Percentiles rank a stretch among this genome's conserved stretches.
phyloP scores from a whole-genome alignment of 1,140 invertebrate species.

The Sarcophaga bullata region DNA sequence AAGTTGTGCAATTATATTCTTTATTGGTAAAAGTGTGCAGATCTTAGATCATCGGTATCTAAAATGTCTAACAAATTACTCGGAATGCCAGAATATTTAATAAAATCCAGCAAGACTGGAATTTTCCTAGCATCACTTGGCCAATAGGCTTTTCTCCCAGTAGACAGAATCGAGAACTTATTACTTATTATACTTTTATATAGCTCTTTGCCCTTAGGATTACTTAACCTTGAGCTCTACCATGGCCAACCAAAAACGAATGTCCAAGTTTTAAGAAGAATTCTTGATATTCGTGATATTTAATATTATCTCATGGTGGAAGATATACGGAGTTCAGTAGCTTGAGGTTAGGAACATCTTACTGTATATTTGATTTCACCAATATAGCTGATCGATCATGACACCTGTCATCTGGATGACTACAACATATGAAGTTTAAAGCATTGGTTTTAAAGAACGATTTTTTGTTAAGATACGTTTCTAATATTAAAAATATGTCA shows the following conservation, averaged over 20 bases:
- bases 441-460: constrained; percentile 41
- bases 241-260: constrained; percentile 56
- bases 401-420: constrained; percentile 42
- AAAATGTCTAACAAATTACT: background rate
- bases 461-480: background rate
- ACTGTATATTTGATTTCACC: constrained; percentile 27
- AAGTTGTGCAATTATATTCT: constrained; percentile 11
- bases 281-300: constrained; percentile 49
- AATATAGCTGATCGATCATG: constrained; percentile 45
- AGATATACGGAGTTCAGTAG: background rate
- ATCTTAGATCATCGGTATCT: constrained; percentile 26
- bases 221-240: constrained; percentile 20
- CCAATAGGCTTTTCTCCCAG: constrained; percentile 65
- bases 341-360: constrained; percentile 17
- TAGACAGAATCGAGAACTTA: constrained; percentile 49
- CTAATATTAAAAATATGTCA: too few relatives aligned
- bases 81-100: constrained; percentile 24
- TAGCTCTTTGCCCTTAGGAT: constrained; percentile 35
- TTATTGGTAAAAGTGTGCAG: constrained; percentile 43
- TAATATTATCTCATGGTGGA: background rate
- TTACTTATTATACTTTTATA: constrained; percentile 50
- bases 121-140: constrained; percentile 56
- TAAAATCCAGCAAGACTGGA: constrained; percentile 37
- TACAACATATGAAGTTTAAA: background rate
- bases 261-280: constrained; percentile 49